phyloP scores from a whole-genome alignment of 2,888 invertebrate genomes.

The Arge pagana region DNA sequence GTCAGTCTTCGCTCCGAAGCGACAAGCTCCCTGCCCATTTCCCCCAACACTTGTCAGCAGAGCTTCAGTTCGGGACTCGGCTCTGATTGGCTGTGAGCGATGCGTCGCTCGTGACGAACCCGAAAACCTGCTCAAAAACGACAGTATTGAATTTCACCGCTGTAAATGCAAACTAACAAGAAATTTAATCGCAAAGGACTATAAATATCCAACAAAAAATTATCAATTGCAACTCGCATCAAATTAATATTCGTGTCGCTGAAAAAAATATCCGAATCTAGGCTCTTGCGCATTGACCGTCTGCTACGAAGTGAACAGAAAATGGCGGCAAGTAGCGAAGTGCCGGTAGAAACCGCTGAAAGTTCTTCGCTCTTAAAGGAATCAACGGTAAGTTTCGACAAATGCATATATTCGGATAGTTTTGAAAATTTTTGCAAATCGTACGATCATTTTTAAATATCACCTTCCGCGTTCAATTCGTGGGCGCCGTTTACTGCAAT shows the following conservation, averaged over 20 bases:
- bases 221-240: too few relatives aligned
- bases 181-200: too few relatives aligned
- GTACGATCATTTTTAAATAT: too few relatives aligned
- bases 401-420: neutral
- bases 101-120: slow-evolving; percentile 32
- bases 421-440: neutral
- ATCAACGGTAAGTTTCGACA: slow-evolving; percentile 45
- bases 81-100: slow-evolving; percentile 33
- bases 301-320: slow-evolving; percentile 47
- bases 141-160: neutral
- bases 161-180: neutral
- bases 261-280: neutral
- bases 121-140: neutral
- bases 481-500: too few relatives aligned
- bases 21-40: slow-evolving; percentile 35
- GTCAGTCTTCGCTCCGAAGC: slow-evolving; percentile 28
- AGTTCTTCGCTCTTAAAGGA: slow-evolving; percentile 41
- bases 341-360: slow-evolving; percentile 49
- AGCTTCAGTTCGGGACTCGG: too few relatives aligned
- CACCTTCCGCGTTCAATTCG: too few relatives aligned
- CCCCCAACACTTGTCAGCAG: slow-evolving; percentile 36
- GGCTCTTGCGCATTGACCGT: too few relatives aligned
- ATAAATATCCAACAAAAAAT: too few relatives aligned
- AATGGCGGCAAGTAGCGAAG: slow-evolving; percentile 51
- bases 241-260: too few relatives aligned